A percentile compares a stretch with the other conserved stretches of the same genome.
Evolutionary conservation across 1,140 invertebrate genomes (phyloP).

Genomic region (Atta cephalotes): DNA sequence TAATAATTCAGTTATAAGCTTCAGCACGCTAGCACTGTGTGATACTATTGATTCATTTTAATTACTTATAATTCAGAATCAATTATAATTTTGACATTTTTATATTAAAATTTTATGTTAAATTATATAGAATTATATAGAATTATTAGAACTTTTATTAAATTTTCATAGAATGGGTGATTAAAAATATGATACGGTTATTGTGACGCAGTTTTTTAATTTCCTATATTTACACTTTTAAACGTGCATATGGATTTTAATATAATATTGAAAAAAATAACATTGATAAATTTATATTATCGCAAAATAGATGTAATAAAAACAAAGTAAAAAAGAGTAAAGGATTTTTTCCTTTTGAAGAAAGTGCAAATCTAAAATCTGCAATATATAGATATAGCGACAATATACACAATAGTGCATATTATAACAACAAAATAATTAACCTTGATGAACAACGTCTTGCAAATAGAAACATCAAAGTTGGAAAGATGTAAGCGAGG

Average conservation of each 20-base stretch:
- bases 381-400: not conserved
- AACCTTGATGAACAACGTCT: slow-evolving; percentile 18
- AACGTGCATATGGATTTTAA: not conserved
- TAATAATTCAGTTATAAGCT: not conserved
- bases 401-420: not conserved
- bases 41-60: not conserved
- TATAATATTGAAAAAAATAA: not conserved
- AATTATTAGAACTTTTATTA: not conserved
- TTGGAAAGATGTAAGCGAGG: slow-evolving; percentile 27
- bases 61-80: not conserved
- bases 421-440: slow-evolving; percentile 10
- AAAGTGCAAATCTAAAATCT: not conserved
- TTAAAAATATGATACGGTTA: not conserved
- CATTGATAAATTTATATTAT: not conserved
- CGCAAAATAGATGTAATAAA: not conserved
- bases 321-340: not conserved
- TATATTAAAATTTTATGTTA: not conserved
- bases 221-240: slow-evolving; percentile 1
- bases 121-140: not conserved
- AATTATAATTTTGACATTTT: not conserved
- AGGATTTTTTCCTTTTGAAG: not conserved
- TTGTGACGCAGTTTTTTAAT: not conserved
- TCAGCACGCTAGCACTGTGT: not conserved
- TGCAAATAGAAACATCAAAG: slow-evolving; percentile 18
- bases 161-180: not conserved